Conservation (phyloP, 2,113 vertebrate genomes). For the Oreamnos americanus region DNA sequence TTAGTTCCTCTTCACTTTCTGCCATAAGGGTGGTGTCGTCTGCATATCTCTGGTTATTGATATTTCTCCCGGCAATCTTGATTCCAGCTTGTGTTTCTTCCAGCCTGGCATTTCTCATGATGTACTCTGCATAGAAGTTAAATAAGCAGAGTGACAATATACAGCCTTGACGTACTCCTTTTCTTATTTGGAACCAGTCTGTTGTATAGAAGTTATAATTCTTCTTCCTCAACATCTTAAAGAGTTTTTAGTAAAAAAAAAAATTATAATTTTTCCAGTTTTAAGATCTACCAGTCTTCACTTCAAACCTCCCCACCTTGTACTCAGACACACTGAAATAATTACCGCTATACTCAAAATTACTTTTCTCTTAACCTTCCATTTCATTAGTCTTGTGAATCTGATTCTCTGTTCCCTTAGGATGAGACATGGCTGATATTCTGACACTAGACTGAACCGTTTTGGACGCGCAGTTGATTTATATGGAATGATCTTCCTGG, state of each 20-base stretch:
- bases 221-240: not conserved
- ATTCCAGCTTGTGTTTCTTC: too few species aligned
- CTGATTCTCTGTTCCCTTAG: not conserved
- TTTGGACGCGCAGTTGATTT: not conserved
- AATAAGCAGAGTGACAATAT: too few species aligned
- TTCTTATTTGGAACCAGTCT: too few species aligned
- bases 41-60: too few species aligned
- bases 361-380: not conserved
- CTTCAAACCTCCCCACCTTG: not conserved
- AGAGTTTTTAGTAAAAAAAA: not conserved
- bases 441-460: not conserved
- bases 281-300: not conserved
- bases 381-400: not conserved
- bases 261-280: not conserved
- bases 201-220: not conserved
- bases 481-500: not conserved
- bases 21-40: too few species aligned
- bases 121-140: too few species aligned
- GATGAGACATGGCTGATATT: not conserved
- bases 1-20: too few species aligned
- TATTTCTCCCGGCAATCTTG: too few species aligned
- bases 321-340: not conserved
- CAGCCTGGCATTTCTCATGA: too few species aligned
- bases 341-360: not conserved
- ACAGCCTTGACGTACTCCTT: too few species aligned